A percentile compares a stretch with the other conserved stretches of the same genome.
Conservation (phyloP, 2,113 vertebrate genomes). For the Vidua macroura region DNA sequence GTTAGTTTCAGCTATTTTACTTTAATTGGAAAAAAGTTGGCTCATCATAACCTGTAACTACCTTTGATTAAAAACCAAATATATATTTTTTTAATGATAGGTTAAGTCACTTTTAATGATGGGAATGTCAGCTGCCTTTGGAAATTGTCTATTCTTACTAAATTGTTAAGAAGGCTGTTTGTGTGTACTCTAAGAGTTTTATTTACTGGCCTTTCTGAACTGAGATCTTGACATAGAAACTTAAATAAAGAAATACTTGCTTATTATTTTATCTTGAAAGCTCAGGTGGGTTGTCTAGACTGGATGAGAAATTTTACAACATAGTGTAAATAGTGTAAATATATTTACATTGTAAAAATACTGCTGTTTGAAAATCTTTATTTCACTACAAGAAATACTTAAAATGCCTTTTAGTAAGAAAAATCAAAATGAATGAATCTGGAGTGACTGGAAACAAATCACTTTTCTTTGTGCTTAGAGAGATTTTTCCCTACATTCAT, state of each 20-base stretch:
- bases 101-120: background rate
- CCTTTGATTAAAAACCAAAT: background rate
- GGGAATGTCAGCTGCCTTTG: background rate
- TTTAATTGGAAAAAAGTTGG: background rate
- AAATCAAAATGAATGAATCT: background rate
- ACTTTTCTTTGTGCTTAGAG: background rate
- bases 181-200: background rate
- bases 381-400: constrained; percentile 5
- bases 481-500: background rate
- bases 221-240: background rate
- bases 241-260: background rate
- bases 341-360: background rate
- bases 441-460: background rate
- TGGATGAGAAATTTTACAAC: background rate
- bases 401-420: background rate
- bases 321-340: background rate
- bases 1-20: background rate
- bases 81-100: background rate
- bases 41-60: background rate
- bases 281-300: background rate
- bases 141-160: background rate
- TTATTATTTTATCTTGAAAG: background rate
- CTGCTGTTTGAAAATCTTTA: background rate
- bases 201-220: background rate
- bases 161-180: background rate